Conservation (phyloP, 2,113 vertebrate genomes). For the pig (Sus scrofa) region T2T-Sscrofa CM000818.6:26367501-26368000, state of each 20-base stretch:
- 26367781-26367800: too few relatives aligned
- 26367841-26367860: too few relatives aligned
- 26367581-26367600: conserved; percentile 42
- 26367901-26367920: too few relatives aligned
- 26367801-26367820: too few relatives aligned
- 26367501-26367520: conserved; percentile 87
- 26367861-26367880: too few relatives aligned
- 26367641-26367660: background rate
- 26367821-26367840: too few relatives aligned
- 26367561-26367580: conserved; percentile 92
- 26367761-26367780: too few relatives aligned
- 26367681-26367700: too few relatives aligned
- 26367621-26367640: background rate
- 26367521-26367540: conserved; percentile 90
- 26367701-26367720: too few relatives aligned
- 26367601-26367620: background rate
- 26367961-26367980: background rate
- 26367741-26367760: too few relatives aligned
- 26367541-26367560: conserved; percentile 93
- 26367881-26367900: too few relatives aligned
- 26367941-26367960: background rate
- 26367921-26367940: background rate
- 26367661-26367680: background rate
- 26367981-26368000: background rate
- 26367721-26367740: too few relatives aligned